Evolutionary conservation across 2,113 vertebrate species (phyloP).

Genomic region (Ptychochromis oligacanthus): DNA sequence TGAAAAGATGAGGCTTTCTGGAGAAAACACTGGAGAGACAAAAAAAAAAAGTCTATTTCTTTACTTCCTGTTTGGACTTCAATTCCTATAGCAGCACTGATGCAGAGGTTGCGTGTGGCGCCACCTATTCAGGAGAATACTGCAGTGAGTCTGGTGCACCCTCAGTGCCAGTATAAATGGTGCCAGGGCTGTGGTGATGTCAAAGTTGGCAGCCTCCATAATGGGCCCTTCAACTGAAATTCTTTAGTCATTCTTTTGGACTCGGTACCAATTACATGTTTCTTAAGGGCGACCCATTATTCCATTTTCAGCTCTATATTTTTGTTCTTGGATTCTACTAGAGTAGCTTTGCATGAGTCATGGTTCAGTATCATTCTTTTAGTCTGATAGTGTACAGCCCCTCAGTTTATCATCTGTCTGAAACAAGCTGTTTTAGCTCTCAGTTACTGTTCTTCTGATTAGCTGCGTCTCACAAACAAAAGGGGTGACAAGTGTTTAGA

Average conservation of each 20-base stretch:
- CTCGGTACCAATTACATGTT: neutral
- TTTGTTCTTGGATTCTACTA: neutral
- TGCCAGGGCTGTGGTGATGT: neutral
- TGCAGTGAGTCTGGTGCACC: too few relatives aligned
- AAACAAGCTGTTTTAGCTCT: neutral
- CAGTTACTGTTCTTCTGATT: neutral
- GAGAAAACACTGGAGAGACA: too few relatives aligned
- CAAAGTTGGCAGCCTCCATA: neutral
- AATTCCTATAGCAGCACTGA: too few relatives aligned
- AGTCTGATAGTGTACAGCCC: neutral
- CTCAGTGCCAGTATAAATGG: neutral
- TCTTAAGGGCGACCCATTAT: neutral
- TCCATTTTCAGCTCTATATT: neutral
- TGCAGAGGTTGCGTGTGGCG: too few relatives aligned
- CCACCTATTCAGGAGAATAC: too few relatives aligned
- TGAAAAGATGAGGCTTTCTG: too few relatives aligned
- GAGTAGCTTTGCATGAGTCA: neutral
- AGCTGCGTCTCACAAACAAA: neutral
- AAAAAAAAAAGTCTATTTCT: too few relatives aligned
- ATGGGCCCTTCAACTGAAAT: neutral
- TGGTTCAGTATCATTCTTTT: neutral
- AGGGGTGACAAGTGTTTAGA: neutral
- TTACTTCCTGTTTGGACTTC: too few relatives aligned
- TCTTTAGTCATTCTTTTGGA: neutral
- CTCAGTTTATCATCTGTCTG: neutral